Base-by-base conservation (phyloP, 2,797 vertebrate species). In the Ceyx erithaca region DNA sequence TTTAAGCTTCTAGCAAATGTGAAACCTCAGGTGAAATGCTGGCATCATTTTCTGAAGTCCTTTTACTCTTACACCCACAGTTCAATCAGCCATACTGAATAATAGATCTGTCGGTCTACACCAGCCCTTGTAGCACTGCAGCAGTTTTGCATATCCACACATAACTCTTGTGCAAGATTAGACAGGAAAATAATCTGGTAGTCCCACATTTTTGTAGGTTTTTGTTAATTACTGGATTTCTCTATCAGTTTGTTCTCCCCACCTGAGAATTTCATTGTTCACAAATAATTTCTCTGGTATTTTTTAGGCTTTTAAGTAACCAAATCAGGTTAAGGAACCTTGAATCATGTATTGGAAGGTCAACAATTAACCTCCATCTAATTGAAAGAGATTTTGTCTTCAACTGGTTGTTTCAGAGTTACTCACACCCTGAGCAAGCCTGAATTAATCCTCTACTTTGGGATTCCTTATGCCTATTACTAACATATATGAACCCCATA, bases 1-100 rank as follows among this genome's bases (percentile, higher is more conserved):
- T 85, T 85, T 57, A 89, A 85, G 54, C 48, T 87, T 82, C 67
- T 7, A 85, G 79, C 35, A 92, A 89, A 89, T 8, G 37, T 75
- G 62, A 89, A 95, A 66, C 22, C 58, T 82, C 54, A 55, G 57
- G 62, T 93, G 87, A 91, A 87, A 75, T 26, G 54, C 1, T 68
- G 67, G 17, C 23, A 82, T 77, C 23, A 14, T 87, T 80, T 91
- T 63, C 52, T 64, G 22, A 85, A 85, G 76, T 22, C 31, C 23
- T 73, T 92, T 79, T 79, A 49, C 51, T 45, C 10, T 7, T 82
- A 62, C 43, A 41, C 13, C 41, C 58, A 26, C 61, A 26, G 45
- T 45, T 77, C 75, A 28, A 66, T 78, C 4, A 2, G 45, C 48
- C 82, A 28, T 59, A 62, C 49, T 69, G 78, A 86, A 35, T 45